Conservation (phyloP, 2,113 vertebrate genomes). For the Anarhynchus alexandrinus region DNA sequence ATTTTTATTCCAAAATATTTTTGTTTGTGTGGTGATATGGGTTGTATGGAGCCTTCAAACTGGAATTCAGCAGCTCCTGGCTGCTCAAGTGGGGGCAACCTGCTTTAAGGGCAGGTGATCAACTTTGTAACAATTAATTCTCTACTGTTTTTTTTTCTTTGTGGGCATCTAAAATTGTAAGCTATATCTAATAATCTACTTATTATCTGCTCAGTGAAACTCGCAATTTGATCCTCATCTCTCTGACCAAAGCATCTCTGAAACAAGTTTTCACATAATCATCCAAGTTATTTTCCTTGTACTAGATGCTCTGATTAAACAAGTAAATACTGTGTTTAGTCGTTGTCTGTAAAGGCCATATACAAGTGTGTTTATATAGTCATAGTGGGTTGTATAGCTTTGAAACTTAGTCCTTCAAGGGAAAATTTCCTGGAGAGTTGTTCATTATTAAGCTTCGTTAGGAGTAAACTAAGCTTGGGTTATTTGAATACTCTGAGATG, state of each 20-base stretch:
- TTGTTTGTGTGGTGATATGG: neutral
- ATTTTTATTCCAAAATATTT: neutral
- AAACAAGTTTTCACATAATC: neutral
- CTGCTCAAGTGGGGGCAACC: neutral
- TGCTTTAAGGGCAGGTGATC: neutral
- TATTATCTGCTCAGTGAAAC: neutral
- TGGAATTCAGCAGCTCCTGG: neutral
- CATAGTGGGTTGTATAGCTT: neutral
- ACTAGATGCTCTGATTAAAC: neutral
- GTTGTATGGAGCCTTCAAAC: neutral
- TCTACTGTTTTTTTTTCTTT: neutral
- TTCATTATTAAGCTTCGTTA: neutral
- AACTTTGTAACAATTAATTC: neutral
- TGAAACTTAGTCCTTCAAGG: neutral
- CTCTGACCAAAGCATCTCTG: neutral
- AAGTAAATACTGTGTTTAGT: neutral
- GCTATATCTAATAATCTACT: neutral
- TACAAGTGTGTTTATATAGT: neutral
- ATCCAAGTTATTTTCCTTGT: neutral
- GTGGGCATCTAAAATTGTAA: neutral
- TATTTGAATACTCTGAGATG: neutral
- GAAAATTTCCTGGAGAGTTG: neutral
- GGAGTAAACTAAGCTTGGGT: neutral
- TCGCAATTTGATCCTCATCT: rapidly evolving
- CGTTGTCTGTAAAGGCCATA: neutral